These are phyloP conservation scores for Maconellicoccus hirsutus DNA, from an alignment of 1,140 invertebrate genomes.

Conservation along the genomic window DNA sequence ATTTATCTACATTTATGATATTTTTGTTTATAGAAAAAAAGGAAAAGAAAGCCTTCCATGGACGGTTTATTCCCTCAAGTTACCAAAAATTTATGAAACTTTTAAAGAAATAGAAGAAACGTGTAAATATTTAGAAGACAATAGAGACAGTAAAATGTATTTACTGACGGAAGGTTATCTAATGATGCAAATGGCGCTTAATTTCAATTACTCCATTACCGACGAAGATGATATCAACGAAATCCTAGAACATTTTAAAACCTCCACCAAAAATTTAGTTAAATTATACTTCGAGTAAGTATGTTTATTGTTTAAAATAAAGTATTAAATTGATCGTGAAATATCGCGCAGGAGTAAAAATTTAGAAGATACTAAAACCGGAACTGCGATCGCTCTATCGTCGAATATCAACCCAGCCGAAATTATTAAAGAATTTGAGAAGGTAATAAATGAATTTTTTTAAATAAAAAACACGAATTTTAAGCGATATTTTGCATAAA, in stretches of 20 bases:
- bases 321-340: not conserved
- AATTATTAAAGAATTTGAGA: not conserved
- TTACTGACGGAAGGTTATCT: conserved; percentile 52
- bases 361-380: not conserved
- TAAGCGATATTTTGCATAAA: too few species aligned
- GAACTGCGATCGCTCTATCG: not conserved
- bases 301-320: not conserved
- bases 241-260: not conserved
- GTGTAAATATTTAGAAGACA: conserved; percentile 44
- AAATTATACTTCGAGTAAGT: not conserved
- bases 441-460: too few species aligned
- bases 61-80: conserved; percentile 51
- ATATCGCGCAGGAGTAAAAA: not conserved
- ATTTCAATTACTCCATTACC: conserved; percentile 27
- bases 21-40: not conserved
- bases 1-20: not conserved
- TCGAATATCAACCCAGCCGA: not conserved
- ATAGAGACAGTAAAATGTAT: conserved; percentile 42
- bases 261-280: not conserved
- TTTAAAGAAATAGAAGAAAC: conserved; percentile 53
- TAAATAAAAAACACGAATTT: too few species aligned
- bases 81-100: conserved; percentile 45
- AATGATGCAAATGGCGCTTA: conserved; percentile 38
- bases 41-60: conserved; percentile 38
- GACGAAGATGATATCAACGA: not conserved